Evolutionary conservation across 2,797 vertebrate genomes (phyloP).

Genomic region (Acrossocheilus wenchowensis): DNA sequence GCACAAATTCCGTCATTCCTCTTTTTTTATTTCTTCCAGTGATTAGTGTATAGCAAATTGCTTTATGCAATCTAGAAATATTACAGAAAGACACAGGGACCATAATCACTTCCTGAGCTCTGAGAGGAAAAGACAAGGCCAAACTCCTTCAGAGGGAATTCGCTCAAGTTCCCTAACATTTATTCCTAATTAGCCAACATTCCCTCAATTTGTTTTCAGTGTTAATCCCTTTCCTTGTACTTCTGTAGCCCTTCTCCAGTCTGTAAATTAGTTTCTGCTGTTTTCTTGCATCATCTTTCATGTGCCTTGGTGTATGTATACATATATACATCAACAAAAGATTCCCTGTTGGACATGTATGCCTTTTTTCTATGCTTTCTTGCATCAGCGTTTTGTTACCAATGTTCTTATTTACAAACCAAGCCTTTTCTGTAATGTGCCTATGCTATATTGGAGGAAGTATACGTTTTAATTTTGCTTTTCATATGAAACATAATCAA

Average conservation of each 20-base stretch:
- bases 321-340: constrained; percentile 64
- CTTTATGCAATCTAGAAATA: constrained; percentile 4
- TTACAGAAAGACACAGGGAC: not conserved
- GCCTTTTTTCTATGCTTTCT: constrained; percentile 39
- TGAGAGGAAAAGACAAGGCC: not conserved
- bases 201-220: not conserved
- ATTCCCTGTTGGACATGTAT: constrained; percentile 62
- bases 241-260: not conserved
- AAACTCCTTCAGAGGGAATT: not conserved
- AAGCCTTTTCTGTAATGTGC: constrained; percentile 84
- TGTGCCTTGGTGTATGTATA: constrained; percentile 68
- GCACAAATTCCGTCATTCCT: not conserved
- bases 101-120: constrained; percentile 1
- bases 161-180: constrained; percentile 55
- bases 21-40: not conserved
- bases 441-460: constrained; percentile 75
- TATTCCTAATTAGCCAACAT: constrained; percentile 68
- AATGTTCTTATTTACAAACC: constrained; percentile 73
- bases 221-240: constrained; percentile 14
- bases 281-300: constrained; percentile 57
- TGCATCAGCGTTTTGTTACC: constrained; percentile 64
- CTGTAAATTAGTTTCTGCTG: constrained; percentile 1
- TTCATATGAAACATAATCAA: constrained; percentile 86
- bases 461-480: constrained; percentile 81
- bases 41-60: not conserved